Base-by-base conservation (phyloP, 2,888 invertebrate species). In the Hemithea aestivaria region DNA sequence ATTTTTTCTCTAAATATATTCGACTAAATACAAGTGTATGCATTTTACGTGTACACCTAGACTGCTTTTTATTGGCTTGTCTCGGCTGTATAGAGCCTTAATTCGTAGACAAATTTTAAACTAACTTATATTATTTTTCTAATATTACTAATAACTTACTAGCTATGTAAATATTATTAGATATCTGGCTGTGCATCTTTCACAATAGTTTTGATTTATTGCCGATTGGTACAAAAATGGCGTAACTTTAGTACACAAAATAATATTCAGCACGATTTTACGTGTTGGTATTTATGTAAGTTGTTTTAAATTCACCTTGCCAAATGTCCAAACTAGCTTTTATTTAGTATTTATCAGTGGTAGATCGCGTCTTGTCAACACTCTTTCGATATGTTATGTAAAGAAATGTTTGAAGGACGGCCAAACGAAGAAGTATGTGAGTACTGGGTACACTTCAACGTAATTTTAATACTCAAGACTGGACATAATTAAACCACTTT, bases 371-470 rank as follows among this genome's bases (percentile, higher is more conserved):
- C 16, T 28, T 51, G 42, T 45, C 46, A 39, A 26, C 45, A 45
- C 35, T 41, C 29, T 40, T 35, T 30, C 26, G 12, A 22, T 30
- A 24, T 22, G 41, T 52, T 49, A 47, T 45, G 30, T 52, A 52
- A 51, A 43, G 34, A 41, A 39, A 33, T 61, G 62, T 66, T 68
- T 69, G 58, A 51, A 36, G n/a, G n/a, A n/a, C n/a, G n/a, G n/a
- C n/a, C n/a, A n/a, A n/a, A n/a, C n/a, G n/a, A n/a, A n/a, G n/a
- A n/a, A n/a, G n/a, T n/a, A n/a, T n/a, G n/a, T n/a, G n/a, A n/a
- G n/a, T n/a, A n/a, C n/a, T n/a, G n/a, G n/a, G n/a, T n/a, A n/a
- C n/a, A n/a, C n/a, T n/a, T n/a, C n/a, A n/a, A n/a, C n/a, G n/a
- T n/a, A n/a, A n/a, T n/a, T n/a, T n/a, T n/a, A n/a, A n/a, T n/a